Conservation (phyloP, 2,113 vertebrate species). For the Andinoacara biseriatus region DNA sequence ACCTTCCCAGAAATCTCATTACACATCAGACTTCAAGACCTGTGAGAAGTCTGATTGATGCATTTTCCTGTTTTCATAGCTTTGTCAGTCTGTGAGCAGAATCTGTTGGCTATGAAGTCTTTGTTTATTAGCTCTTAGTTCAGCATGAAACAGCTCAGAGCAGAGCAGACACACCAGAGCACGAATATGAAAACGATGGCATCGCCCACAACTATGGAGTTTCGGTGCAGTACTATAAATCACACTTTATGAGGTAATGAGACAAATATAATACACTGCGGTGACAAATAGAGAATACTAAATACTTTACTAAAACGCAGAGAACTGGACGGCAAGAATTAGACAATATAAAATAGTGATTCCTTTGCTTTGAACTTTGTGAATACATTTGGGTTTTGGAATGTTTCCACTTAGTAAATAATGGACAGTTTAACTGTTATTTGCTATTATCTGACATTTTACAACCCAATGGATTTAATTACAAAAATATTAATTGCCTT, state of each 20-base stretch:
- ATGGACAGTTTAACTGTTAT: neutral
- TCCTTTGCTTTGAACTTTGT: neutral
- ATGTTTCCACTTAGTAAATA: neutral
- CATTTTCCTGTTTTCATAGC: neutral
- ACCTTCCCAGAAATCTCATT: too few relatives aligned
- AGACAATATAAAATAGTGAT: neutral
- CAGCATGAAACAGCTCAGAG: neutral
- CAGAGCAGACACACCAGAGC: neutral
- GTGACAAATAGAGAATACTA: neutral
- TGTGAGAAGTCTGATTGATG: neutral
- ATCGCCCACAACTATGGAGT: neutral
- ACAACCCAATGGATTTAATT: neutral
- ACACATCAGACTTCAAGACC: neutral
- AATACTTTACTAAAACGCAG: neutral
- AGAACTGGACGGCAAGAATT: neutral
- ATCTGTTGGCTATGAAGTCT: neutral
- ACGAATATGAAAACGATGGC: neutral
- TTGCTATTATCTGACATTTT: neutral
- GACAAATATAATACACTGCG: neutral
- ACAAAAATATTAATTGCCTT: neutral
- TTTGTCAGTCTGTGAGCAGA: neutral
- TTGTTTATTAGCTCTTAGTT: neutral
- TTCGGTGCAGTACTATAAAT: neutral
- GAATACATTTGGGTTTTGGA: neutral
- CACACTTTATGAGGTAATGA: constrained; percentile 1